These are phyloP conservation scores for Etia nguti DNA, from an alignment of 2,113 vertebrate genomes.

Conservation along the genomic window DNA sequence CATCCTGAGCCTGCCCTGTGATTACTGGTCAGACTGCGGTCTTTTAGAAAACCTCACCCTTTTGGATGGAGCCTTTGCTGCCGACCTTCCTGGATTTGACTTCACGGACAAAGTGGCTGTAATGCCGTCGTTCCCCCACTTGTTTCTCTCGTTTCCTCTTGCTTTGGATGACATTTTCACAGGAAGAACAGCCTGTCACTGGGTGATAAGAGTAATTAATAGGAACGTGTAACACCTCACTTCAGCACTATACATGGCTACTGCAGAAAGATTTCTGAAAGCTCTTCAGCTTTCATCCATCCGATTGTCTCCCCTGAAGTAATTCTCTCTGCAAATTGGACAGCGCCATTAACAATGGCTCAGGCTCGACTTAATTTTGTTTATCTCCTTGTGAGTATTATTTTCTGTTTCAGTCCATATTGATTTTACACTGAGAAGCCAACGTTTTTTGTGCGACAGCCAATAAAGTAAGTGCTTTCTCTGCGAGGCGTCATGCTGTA, in stretches of 20 bases:
- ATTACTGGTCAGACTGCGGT: slow-evolving; percentile 13
- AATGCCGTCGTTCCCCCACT: neutral
- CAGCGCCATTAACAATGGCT: slow-evolving; percentile 1
- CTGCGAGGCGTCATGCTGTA: neutral
- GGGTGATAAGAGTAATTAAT: slow-evolving; percentile 30
- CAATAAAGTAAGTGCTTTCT: neutral
- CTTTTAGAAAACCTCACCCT: neutral
- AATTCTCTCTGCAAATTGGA: slow-evolving; percentile 23
- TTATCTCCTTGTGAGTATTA: slow-evolving; percentile 9
- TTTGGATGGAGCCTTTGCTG: neutral
- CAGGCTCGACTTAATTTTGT: neutral
- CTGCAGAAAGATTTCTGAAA: neutral
- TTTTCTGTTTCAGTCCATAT: neutral
- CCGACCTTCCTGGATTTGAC: neutral
- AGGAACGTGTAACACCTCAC: neutral
- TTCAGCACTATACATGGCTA: neutral
- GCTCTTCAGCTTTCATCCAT: slow-evolving; percentile 17
- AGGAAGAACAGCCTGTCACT: neutral
- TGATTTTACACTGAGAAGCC: neutral
- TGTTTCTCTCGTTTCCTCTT: neutral
- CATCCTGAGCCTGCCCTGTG: slow-evolving; percentile 7
- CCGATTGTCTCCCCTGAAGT: neutral
- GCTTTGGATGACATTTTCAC: neutral
- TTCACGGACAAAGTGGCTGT: neutral
- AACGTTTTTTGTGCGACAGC: neutral